Conservation (phyloP, 2,888 invertebrate species). For the Dicranocentrus wangi region DNA sequence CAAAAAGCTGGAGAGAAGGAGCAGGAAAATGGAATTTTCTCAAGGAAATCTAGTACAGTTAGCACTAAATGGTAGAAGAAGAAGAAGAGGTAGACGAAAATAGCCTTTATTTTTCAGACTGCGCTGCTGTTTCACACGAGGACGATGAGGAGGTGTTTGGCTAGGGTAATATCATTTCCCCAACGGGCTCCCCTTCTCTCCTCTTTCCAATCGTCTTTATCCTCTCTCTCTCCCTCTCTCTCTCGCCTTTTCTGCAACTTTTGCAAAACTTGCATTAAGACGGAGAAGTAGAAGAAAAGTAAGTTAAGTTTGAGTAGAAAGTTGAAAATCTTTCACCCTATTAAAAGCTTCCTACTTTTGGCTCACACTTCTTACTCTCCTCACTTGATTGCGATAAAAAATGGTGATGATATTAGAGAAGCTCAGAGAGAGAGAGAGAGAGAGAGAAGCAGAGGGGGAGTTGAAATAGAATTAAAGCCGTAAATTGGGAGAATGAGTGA, state of each 20-base stretch:
- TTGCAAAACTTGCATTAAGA: conserved; percentile 12
- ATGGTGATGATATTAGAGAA: conserved; percentile 3
- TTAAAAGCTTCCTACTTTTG: conserved; percentile 12
- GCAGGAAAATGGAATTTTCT: conserved; percentile 11
- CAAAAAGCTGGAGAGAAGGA: conserved; percentile 11
- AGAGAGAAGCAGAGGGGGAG: conserved; percentile 10
- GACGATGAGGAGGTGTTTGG: background rate
- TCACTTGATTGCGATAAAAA: conserved; percentile 34
- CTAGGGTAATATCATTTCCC: conserved; percentile 37
- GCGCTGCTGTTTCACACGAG: background rate
- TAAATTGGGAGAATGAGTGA: conserved; percentile 39
- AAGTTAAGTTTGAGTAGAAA: conserved; percentile 33
- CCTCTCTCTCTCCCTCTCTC: background rate
- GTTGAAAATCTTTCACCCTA: conserved; percentile 22
- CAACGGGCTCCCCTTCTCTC: background rate
- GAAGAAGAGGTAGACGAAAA: background rate
- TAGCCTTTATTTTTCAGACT: conserved; percentile 1
- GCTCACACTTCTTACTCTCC: too few relatives aligned
- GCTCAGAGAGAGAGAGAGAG: background rate
- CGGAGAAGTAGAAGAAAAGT: conserved; percentile 23
- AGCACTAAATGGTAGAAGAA: background rate
- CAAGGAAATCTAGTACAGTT: background rate
- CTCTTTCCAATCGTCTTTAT: conserved; percentile 21
- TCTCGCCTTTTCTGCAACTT: background rate
- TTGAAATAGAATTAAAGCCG: conserved; percentile 43